phyloP scores from a whole-genome alignment of 2,113 vertebrate genomes.

The Canis aureus region DNA sequence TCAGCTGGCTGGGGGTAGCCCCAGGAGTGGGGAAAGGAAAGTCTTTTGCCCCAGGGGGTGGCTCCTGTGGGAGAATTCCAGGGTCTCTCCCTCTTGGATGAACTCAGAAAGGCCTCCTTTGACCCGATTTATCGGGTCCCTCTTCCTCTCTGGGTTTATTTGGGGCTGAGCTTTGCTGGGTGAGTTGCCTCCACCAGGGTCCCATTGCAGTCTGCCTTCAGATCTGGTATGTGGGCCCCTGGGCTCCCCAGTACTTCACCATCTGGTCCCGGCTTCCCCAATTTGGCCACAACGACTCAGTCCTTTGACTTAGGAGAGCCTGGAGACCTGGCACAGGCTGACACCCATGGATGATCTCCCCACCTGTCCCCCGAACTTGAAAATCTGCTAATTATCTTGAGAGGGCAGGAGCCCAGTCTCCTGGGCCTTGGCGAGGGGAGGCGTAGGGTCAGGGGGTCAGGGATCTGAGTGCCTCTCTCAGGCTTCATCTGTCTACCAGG shows the following conservation, averaged over 20 bases:
- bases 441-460: neutral
- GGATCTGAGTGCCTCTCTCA: fast-evolving
- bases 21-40: too few species aligned
- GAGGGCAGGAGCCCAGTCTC: fast-evolving
- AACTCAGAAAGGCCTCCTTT: too few species aligned
- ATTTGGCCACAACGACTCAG: neutral
- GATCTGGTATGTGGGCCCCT: neutral
- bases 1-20: too few species aligned
- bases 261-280: neutral
- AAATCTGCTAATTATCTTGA: neutral
- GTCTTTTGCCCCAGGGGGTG: too few species aligned
- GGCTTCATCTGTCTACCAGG: neutral
- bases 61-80: too few species aligned
- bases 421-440: neutral
- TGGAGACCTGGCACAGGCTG: neutral
- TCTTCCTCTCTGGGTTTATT: neutral
- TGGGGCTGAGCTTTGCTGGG: neutral
- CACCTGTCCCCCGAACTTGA: fast-evolving
- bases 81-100: too few species aligned
- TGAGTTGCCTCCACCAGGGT: neutral
- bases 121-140: too few species aligned
- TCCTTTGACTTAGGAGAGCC: neutral
- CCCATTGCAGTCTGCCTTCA: neutral
- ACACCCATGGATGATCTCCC: neutral
- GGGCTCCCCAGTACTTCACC: neutral